These are phyloP conservation scores for Oreortyx pictus DNA, from an alignment of 2,797 vertebrate species.

Conservation along the genomic window DNA sequence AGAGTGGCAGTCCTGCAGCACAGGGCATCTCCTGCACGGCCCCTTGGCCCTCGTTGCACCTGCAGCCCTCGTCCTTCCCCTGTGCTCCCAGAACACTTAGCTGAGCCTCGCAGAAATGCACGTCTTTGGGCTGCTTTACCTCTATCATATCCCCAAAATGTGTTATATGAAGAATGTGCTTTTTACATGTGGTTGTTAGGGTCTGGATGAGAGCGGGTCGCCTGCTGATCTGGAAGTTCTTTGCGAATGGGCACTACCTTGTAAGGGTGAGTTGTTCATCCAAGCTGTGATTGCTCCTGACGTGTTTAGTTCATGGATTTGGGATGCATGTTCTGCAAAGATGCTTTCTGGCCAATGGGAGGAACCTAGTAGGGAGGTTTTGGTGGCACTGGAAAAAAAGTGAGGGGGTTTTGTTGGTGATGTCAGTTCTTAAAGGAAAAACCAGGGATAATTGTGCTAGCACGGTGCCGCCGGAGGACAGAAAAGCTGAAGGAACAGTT, in stretches of 20 bases:
- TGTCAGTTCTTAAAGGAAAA: background rate
- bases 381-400: background rate
- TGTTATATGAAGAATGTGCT: background rate
- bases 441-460: background rate
- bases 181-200: background rate
- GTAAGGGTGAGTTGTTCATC: background rate
- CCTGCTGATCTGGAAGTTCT: background rate
- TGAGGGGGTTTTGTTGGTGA: background rate
- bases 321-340: background rate
- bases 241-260: background rate
- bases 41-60: background rate
- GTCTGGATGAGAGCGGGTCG: background rate
- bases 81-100: background rate
- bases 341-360: background rate
- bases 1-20: conserved; percentile 54
- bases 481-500: conserved; percentile 48
- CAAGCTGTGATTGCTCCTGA: background rate
- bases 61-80: accelerated
- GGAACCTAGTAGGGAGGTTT: background rate
- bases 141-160: background rate
- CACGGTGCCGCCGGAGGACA: conserved; percentile 27
- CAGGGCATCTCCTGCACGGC: background rate
- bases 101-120: background rate
- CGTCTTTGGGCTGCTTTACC: background rate
- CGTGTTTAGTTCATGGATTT: background rate